Percentiles rank a stretch among this genome's conserved stretches.
Conservation (phyloP, 2,797 vertebrate genomes). For the Pteropus rufus region DNA sequence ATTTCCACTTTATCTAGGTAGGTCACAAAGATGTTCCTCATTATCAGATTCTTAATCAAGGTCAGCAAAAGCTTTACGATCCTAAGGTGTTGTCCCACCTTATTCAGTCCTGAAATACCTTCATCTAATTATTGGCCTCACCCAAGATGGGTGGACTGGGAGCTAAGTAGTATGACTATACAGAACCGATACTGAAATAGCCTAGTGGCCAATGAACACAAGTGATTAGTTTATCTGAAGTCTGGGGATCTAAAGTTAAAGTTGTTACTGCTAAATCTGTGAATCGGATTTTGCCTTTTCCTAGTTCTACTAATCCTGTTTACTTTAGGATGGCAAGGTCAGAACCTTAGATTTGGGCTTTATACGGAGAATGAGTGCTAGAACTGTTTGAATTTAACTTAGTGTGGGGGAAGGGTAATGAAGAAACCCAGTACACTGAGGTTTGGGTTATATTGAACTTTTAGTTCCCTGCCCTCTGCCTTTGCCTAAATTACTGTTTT, state of each 20-base stretch:
- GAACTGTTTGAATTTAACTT: background rate
- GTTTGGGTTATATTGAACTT: background rate
- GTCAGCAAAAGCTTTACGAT: background rate
- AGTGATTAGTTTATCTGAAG: background rate
- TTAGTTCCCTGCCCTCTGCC: background rate
- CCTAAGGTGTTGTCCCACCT: background rate
- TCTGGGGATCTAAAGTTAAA: background rate
- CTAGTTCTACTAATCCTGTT: background rate
- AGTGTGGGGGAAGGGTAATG: background rate
- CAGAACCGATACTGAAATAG: background rate
- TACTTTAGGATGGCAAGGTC: background rate
- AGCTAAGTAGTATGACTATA: background rate
- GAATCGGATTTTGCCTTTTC: background rate
- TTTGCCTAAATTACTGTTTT: background rate
- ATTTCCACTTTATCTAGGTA: background rate
- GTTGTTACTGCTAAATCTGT: background rate
- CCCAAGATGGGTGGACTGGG: background rate
- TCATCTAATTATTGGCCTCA: background rate
- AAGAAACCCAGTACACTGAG: background rate
- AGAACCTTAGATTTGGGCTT: background rate
- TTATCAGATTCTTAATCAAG: slow-evolving; percentile 45
- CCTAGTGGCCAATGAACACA: background rate
- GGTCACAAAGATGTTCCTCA: background rate
- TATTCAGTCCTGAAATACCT: background rate
- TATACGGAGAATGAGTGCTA: background rate